Conservation (phyloP, 1,140 invertebrate species). For the Euwallacea similis region DNA sequence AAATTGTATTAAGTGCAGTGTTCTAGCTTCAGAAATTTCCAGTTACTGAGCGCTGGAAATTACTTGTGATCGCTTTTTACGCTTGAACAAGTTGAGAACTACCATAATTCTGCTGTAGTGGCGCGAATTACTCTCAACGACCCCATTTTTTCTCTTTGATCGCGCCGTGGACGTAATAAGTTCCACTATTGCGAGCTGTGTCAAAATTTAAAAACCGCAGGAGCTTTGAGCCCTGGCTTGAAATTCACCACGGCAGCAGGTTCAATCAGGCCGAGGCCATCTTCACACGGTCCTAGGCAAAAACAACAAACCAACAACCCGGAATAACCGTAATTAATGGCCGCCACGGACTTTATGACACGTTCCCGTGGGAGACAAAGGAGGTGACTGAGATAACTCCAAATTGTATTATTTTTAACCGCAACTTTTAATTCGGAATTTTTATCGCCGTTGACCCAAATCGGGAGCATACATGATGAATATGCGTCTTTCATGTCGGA, state of each 20-base stretch:
- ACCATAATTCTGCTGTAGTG: background rate
- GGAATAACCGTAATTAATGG: constrained; percentile 17
- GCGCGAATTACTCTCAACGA: background rate
- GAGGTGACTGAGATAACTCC: constrained; percentile 27
- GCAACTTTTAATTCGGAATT: constrained; percentile 30
- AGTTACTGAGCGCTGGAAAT: background rate
- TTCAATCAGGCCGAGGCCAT: background rate
- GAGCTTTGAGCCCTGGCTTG: no score
- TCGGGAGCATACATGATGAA: constrained; percentile 20
- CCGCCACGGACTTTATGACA: constrained; percentile 11
- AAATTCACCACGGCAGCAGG: no score
- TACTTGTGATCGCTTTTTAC: constrained; percentile 1
- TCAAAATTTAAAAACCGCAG: no score
- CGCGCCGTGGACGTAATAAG: no score
- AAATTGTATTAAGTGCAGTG: background rate
- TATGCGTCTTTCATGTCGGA: constrained; percentile 19
- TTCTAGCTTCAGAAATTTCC: constrained; percentile 1
- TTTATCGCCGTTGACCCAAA: constrained; percentile 18
- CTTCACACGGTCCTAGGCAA: background rate
- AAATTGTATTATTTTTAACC: constrained; percentile 28
- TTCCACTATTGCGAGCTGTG: no score
- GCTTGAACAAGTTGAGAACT: constrained; percentile 1
- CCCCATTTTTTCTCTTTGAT: no score
- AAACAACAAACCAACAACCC: constrained; percentile 10
- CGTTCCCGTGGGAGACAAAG: constrained; percentile 22